Base-by-base conservation (phyloP, 1,140 invertebrate species). In the Atta texana region DNA sequence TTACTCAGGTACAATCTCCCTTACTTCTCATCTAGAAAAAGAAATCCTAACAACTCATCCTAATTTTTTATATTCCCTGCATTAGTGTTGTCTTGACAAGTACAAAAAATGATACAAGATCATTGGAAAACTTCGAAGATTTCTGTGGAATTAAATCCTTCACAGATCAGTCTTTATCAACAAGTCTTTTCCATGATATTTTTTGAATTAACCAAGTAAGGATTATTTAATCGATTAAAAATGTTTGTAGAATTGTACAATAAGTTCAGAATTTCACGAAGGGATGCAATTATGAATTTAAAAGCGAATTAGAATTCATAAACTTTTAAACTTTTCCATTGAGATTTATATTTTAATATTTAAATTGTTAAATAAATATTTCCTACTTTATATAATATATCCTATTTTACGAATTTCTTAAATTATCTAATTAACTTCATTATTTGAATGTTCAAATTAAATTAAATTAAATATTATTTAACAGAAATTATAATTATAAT, bases 1-100 rank as follows among this genome's bases (percentile, higher is more conserved):
- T 61, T 94, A 53, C 91, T 96, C 71, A 96, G 96, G 96, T 96
- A 94, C 88, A 92, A 24, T 69, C 12, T 69, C 12, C 18, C 10
- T n/a, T 18, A 24, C 5, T 51, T 51, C 3, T 68, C 4, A 5
- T 10, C 2, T 21, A 1, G n/a, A 21, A 24, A 24, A 24, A 24
- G 24, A 24, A 44, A 21, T 21, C 4, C 34, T 44, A n/a, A 2
- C 44, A 3, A 14, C n/a, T 5, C 3, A 66, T n/a, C 31, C 10
- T 1, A 21, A 21, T 68, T 68, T 44, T 21, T 21, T 68, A 66
- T 5, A 6, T 68, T 68, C 3, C n/a, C 34, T 44, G 34, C 18
- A 39, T n/a, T 66, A 7, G 12, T 3, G 6, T 0, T 68, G 8
- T 39, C 34, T 21, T n/a, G n/a, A 14, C 31, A 3, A 66, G 31